Conservation (phyloP, 2,113 vertebrate species). For the Scomber scombrus region DNA sequence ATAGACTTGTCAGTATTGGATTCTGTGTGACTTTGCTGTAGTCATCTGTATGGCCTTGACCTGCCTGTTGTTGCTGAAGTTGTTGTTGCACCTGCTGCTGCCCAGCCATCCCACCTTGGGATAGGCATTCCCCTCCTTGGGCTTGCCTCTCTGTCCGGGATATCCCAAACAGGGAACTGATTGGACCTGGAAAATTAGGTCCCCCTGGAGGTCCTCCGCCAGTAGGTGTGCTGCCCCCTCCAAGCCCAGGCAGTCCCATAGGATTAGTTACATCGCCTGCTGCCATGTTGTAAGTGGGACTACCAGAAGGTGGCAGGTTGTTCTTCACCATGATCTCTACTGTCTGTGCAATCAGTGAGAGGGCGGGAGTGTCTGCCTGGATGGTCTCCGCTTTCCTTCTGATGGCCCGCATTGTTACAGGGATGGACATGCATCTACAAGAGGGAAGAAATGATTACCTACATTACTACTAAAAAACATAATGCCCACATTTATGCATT, state of each 20-base stretch:
- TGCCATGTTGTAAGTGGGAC: slow-evolving; percentile 95
- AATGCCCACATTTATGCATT: neutral
- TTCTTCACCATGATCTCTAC: slow-evolving; percentile 99
- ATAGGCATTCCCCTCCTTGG: slow-evolving; percentile 76
- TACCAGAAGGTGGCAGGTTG: slow-evolving; percentile 95
- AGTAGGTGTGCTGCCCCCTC: slow-evolving; percentile 92
- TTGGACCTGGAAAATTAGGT: slow-evolving; percentile 85
- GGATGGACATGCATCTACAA: slow-evolving; percentile 97
- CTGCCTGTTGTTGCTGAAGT: slow-evolving; percentile 92
- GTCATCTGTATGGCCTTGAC: slow-evolving; percentile 88
- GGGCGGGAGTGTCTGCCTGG: slow-evolving; percentile 96
- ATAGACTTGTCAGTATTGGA: slow-evolving; percentile 97
- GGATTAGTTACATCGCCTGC: slow-evolving; percentile 84
- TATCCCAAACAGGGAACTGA: slow-evolving; percentile 92
- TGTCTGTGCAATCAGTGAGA: slow-evolving; percentile 97
- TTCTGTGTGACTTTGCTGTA: slow-evolving; percentile 99
- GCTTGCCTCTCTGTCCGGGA: slow-evolving; percentile 75
- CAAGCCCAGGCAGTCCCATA: slow-evolving; percentile 88
- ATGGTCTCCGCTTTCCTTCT: slow-evolving; percentile 98
- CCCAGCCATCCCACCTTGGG: slow-evolving; percentile 66
- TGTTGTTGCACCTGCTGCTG: slow-evolving; percentile 85
- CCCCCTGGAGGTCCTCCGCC: slow-evolving; percentile 84
- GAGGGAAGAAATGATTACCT: neutral
- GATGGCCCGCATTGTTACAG: slow-evolving; percentile 98
- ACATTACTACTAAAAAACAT: neutral